Evolutionary conservation across 2,888 invertebrate species (phyloP).

Genomic region (Diarsia rubi): DNA sequence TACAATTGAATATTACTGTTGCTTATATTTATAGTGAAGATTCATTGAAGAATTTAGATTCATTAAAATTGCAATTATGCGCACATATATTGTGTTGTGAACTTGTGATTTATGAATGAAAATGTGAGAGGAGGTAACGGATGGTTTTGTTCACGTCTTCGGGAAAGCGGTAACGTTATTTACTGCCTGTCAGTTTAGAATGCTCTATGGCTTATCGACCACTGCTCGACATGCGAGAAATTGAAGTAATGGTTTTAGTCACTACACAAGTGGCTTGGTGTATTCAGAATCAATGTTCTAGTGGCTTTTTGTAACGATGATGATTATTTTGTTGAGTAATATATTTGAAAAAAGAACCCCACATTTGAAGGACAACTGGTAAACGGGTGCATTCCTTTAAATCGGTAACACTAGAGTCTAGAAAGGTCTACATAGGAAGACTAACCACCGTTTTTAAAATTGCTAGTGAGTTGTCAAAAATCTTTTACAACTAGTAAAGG

Average conservation of each 20-base stretch:
- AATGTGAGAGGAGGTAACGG: conserved; percentile 44
- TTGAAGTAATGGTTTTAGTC: background rate
- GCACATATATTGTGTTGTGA: conserved; percentile 29
- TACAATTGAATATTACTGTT: conserved; percentile 53
- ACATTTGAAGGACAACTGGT: background rate
- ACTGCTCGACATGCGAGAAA: conserved; percentile 17
- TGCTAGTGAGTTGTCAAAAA: background rate
- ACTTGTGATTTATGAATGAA: conserved; percentile 58
- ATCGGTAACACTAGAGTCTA: background rate
- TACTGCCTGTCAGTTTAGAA: conserved; percentile 41
- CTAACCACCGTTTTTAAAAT: background rate
- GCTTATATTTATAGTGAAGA: conserved; percentile 37
- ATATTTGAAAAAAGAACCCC: background rate
- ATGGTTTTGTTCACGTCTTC: conserved; percentile 31
- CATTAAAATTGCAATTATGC: conserved; percentile 59
- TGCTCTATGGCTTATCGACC: conserved; percentile 16
- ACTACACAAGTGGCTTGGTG: background rate
- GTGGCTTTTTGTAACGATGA: background rate
- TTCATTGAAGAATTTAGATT: conserved; percentile 54
- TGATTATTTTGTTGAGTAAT: background rate
- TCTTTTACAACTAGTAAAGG: too few relatives aligned
- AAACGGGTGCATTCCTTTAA: background rate
- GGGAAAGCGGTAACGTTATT: conserved; percentile 43
- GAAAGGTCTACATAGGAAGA: background rate
- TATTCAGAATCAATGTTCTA: background rate